Evolutionary conservation across 2,113 vertebrate species (phyloP).

Genomic region (Ctenodactylus gundi): DNA sequence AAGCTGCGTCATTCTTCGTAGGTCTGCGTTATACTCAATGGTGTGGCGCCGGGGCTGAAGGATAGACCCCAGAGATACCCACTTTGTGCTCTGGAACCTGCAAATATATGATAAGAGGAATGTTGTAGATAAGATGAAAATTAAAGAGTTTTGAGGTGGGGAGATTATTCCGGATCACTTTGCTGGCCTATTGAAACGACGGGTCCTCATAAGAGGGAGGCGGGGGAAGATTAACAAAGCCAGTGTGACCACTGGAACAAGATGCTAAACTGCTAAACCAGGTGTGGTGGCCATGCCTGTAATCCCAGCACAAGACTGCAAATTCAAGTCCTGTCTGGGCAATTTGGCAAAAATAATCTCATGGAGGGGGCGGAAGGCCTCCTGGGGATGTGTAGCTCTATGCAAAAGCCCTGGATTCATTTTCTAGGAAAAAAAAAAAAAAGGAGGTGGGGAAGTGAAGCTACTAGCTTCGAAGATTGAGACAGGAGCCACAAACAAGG

Average conservation of each 20-base stretch:
- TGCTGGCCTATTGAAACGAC: neutral
- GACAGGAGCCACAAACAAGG: neutral
- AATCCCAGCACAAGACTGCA: neutral
- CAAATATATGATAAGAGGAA: neutral
- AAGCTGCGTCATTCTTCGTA: neutral
- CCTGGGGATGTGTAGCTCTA: neutral
- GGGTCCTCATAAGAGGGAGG: neutral
- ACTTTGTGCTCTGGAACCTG: neutral
- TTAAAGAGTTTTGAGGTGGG: neutral
- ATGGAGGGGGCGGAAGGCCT: too few relatives aligned
- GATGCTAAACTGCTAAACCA: neutral
- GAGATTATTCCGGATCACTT: neutral
- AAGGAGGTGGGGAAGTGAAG: neutral
- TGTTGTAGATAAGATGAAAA: neutral
- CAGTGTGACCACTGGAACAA: neutral
- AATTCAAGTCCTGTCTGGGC: neutral
- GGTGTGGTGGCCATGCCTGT: neutral
- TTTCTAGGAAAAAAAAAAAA: neutral
- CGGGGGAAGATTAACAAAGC: neutral
- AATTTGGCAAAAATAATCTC: neutral
- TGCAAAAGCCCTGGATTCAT: neutral
- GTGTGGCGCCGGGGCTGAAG: too few relatives aligned
- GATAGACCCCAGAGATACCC: neutral
- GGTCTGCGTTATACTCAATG: too few relatives aligned
- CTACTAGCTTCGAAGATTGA: neutral